phyloP scores from a whole-genome alignment of 2,113 vertebrate genomes.

The Arvicanthis niloticus region DNA sequence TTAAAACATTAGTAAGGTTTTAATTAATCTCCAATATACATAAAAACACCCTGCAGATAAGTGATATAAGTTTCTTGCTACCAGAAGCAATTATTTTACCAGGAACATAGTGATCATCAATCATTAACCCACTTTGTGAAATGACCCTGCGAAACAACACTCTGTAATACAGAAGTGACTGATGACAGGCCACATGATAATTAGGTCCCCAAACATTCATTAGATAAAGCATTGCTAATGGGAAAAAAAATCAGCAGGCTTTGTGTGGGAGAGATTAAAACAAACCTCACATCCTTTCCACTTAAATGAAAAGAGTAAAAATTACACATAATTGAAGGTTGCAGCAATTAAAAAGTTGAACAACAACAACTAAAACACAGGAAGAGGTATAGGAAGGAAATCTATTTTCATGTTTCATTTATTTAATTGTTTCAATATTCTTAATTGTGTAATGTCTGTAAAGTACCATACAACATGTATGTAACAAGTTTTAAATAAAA shows the following conservation, averaged over 20 bases:
- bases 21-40: conserved; percentile 33
- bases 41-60: background rate
- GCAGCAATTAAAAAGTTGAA: conserved; percentile 60
- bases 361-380: conserved; percentile 57
- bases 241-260: conserved; percentile 59
- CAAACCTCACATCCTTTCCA: conserved; percentile 73
- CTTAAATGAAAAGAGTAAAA: conserved; percentile 76
- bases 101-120: conserved; percentile 38
- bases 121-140: conserved; percentile 49
- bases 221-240: conserved; percentile 73
- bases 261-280: conserved; percentile 74
- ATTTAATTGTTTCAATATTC: conserved; percentile 75
- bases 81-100: background rate
- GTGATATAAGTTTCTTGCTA: background rate
- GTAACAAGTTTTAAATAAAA: conserved; percentile 48
- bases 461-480: conserved; percentile 46
- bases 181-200: conserved; percentile 66
- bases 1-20: conserved; percentile 41
- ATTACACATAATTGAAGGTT: conserved; percentile 75
- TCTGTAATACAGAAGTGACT: conserved; percentile 55
- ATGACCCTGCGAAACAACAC: conserved; percentile 23
- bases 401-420: conserved; percentile 73
- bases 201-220: conserved; percentile 66
- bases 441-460: conserved; percentile 62
- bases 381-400: conserved; percentile 78